Conservation (phyloP, 2,113 vertebrate species). For the Oncorhynchus clarkii region DNA sequence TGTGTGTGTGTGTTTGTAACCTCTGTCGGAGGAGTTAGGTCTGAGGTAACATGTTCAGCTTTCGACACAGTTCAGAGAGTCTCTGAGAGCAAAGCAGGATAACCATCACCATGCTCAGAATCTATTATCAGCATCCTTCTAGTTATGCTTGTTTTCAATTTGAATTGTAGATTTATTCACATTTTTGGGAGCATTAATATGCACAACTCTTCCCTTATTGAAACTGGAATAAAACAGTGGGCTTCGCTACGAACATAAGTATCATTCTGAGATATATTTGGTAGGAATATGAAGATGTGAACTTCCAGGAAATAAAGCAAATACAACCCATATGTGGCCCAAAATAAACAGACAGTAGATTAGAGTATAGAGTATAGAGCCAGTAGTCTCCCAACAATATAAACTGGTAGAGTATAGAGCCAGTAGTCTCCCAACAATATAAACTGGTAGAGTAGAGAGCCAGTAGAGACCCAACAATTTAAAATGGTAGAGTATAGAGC, state of each 20-base stretch:
- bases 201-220: constrained; percentile 17
- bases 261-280: background rate
- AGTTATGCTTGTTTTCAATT: constrained; percentile 52
- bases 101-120: constrained; percentile 38
- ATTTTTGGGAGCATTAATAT: constrained; percentile 54
- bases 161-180: constrained; percentile 58
- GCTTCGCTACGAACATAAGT: constrained; percentile 29
- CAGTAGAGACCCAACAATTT: no score
- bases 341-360: no score
- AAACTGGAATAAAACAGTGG: background rate
- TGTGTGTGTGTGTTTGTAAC: no score
- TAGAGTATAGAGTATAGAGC: no score
- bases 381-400: no score
- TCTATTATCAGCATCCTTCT: constrained; percentile 38
- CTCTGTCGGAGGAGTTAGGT: no score
- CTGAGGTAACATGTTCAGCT: no score
- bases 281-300: background rate
- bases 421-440: no score
- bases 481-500: no score
- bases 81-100: constrained; percentile 30
- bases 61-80: no score
- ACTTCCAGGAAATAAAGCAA: background rate
- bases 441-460: no score
- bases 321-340: background rate
- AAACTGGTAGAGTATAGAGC: no score